Percentiles rank a stretch among this genome's conserved stretches.
Evolutionary conservation across 1,140 invertebrate species (phyloP).

Genomic region (Telenomus remus): DNA sequence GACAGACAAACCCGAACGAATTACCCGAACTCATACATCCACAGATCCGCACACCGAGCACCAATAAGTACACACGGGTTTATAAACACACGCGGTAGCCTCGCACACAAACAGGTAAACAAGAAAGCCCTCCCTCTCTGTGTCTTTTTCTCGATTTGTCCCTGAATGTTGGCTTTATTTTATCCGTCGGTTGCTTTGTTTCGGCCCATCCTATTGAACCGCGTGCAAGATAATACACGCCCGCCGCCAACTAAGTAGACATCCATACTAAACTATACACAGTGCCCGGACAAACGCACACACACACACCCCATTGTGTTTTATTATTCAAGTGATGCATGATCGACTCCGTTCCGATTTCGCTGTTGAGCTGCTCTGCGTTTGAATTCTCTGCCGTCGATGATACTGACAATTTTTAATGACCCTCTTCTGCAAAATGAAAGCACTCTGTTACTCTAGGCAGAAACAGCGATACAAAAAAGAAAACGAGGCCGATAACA

Average conservation of each 20-base stretch:
- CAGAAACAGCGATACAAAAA: too few relatives aligned
- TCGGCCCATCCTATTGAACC: slow-evolving; percentile 70
- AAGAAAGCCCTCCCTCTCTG: slow-evolving; percentile 48
- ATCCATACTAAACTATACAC: slow-evolving; percentile 64
- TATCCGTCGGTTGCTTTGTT: slow-evolving; percentile 69
- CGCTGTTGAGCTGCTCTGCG: slow-evolving; percentile 18
- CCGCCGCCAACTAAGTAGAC: slow-evolving; percentile 62
- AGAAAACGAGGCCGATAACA: too few relatives aligned
- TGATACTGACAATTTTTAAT: slow-evolving; percentile 22
- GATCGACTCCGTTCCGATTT: slow-evolving; percentile 41
- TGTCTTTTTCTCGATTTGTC: slow-evolving; percentile 68
- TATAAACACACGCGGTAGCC: neutral
- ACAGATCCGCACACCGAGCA: slow-evolving; percentile 48
- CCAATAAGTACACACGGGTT: slow-evolving; percentile 34
- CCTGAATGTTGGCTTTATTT: slow-evolving; percentile 71
- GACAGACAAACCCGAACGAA: slow-evolving; percentile 22
- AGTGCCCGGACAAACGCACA: slow-evolving; percentile 34
- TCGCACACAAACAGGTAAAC: slow-evolving; percentile 53
- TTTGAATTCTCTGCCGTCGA: slow-evolving; percentile 28
- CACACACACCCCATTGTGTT: slow-evolving; percentile 26
- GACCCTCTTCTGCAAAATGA: slow-evolving; percentile 9
- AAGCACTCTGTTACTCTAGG: neutral
- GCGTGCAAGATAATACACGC: slow-evolving; percentile 68
- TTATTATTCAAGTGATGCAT: slow-evolving; percentile 50
- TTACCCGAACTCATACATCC: slow-evolving; percentile 49